phyloP scores from a whole-genome alignment of 53 echinoderm and acorn worm genomes.

The Glandiceps talaboti region DNA sequence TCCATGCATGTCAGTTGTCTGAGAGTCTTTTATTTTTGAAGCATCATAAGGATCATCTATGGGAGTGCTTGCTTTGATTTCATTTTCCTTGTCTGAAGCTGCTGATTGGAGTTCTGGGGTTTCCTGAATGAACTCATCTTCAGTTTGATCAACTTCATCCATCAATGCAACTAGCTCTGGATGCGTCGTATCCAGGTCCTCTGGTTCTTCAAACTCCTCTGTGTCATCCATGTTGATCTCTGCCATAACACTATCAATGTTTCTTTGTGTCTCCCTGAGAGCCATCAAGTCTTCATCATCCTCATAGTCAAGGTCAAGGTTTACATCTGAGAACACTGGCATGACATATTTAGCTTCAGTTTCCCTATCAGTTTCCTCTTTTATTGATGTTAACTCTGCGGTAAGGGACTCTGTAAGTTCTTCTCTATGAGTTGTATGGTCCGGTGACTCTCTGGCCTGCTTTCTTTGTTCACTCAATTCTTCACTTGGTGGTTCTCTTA shows the following conservation, averaged over 20 bases:
- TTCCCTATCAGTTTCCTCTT: not conserved
- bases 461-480: not conserved
- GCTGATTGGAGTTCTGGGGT: too few species aligned
- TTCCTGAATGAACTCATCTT: not conserved
- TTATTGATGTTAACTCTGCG: not conserved
- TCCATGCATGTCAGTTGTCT: not conserved
- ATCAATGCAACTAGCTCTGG: constrained; percentile 66
- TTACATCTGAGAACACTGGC: constrained; percentile 66
- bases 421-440: not conserved
- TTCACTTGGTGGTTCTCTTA: not conserved
- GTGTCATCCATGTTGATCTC: constrained; percentile 10
- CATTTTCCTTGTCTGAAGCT: too few species aligned
- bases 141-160: constrained; percentile 11
- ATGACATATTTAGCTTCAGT: too few species aligned
- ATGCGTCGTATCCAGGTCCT: constrained; percentile 15
- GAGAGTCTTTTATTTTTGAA: not conserved
- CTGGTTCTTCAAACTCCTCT: constrained; percentile 18
- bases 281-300: constrained; percentile 22
- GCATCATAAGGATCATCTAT: not conserved
- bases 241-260: constrained; percentile 22
- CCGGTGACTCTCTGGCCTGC: not conserved
- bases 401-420: not conserved
- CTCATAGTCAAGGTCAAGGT: constrained; percentile 38
- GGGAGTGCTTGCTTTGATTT: not conserved
- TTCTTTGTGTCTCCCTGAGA: constrained; percentile 29